Conservation (phyloP, 2,113 vertebrate genomes). For the Phasianus colchicus region DNA sequence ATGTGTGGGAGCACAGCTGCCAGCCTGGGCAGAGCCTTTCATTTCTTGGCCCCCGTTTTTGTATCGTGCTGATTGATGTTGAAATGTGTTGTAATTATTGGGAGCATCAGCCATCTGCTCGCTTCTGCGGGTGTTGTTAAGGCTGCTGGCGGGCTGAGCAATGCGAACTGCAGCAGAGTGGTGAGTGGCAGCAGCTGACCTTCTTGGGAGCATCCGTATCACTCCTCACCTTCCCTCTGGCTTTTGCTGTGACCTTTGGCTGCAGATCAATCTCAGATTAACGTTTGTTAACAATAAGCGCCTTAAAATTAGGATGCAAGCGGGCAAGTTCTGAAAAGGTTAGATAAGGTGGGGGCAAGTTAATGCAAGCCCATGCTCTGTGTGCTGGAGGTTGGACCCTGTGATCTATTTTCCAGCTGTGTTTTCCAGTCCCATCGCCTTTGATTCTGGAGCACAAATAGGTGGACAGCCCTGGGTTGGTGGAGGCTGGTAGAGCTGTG, state of each 20-base stretch:
- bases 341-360: background rate
- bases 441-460: background rate
- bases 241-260: slow-evolving; percentile 46
- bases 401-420: background rate
- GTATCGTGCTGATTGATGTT: background rate
- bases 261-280: slow-evolving; percentile 53
- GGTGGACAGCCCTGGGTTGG: background rate
- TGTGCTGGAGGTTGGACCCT: background rate
- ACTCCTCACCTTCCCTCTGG: slow-evolving; percentile 11
- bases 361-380: background rate
- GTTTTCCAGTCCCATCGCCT: background rate
- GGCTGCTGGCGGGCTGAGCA: slow-evolving; percentile 30
- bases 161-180: slow-evolving; percentile 13
- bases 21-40: rapidly evolving
- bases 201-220: slow-evolving; percentile 12
- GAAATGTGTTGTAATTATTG: background rate
- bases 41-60: background rate
- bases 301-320: slow-evolving; percentile 48
- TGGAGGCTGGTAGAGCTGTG: background rate
- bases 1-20: background rate
- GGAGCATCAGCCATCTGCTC: background rate
- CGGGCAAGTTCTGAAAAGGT: slow-evolving; percentile 49
- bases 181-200: slow-evolving; percentile 64
- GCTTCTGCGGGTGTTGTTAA: background rate
- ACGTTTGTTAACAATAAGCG: slow-evolving; percentile 44